Evolutionary conservation across 2,888 invertebrate genomes (phyloP).

Genomic region (Acleris sparsana): DNA sequence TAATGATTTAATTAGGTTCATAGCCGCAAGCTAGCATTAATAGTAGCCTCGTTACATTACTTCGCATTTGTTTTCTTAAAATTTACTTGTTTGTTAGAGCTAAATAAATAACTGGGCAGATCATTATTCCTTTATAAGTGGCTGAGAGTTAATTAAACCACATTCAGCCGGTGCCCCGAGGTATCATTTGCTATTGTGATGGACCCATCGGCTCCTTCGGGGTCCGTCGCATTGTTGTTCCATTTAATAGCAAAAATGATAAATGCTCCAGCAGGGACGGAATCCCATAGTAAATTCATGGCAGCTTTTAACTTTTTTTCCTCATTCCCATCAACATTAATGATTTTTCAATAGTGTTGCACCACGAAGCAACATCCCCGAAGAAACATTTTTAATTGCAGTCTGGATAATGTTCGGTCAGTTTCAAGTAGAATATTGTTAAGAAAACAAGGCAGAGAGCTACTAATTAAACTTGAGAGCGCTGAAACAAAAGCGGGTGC

Average conservation of each 20-base stretch:
- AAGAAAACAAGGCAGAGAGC: conserved; percentile 66
- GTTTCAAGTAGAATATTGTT: conserved; percentile 38
- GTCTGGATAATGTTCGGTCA: conserved; percentile 18
- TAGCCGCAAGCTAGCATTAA: conserved; percentile 29
- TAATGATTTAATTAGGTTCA: conserved; percentile 35
- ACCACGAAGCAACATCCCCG: background rate
- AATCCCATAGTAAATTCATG: conserved; percentile 56
- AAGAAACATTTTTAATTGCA: conserved; percentile 22
- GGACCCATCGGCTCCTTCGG: conserved; percentile 76
- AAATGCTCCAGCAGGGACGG: conserved; percentile 73
- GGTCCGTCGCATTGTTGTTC: conserved; percentile 72
- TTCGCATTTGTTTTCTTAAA: conserved; percentile 42
- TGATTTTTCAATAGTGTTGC: conserved; percentile 30
- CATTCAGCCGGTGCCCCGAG: conserved; percentile 74
- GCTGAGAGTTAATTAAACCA: conserved; percentile 78
- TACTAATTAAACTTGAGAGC: conserved; percentile 74
- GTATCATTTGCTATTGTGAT: conserved; percentile 82
- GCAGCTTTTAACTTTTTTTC: conserved; percentile 42
- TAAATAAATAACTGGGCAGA: conserved; percentile 53
- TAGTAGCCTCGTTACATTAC: conserved; percentile 16
- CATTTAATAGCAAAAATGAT: conserved; percentile 81
- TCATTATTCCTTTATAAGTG: conserved; percentile 73
- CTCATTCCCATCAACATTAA: conserved; percentile 25
- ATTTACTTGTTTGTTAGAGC: conserved; percentile 41
- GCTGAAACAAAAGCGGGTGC: conserved; percentile 65